phyloP scores from a whole-genome alignment of 2,888 invertebrate genomes.

The Tinea semifulvella region DNA sequence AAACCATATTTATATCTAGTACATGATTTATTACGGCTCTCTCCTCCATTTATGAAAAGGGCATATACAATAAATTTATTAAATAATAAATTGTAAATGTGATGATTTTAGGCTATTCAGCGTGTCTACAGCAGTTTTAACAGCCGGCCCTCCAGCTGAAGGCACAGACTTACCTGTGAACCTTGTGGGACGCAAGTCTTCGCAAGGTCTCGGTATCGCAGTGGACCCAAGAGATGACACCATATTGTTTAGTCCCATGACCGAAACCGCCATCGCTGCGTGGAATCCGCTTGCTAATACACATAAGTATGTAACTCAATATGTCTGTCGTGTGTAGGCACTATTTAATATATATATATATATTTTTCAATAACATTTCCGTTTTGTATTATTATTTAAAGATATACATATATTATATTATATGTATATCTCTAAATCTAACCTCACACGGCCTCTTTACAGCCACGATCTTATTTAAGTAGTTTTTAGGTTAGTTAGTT shows the following conservation, averaged over 20 bases:
- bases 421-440: too few species aligned
- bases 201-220: constrained; percentile 80
- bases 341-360: too few species aligned
- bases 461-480: too few species aligned
- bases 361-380: too few species aligned
- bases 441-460: too few species aligned
- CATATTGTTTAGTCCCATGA: constrained; percentile 79
- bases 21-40: too few species aligned
- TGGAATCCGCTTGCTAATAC: constrained; percentile 80
- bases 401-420: too few species aligned
- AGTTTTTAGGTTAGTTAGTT: too few species aligned
- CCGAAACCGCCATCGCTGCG: constrained; percentile 81
- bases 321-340: too few species aligned
- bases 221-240: constrained; percentile 78
- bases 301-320: constrained; percentile 71
- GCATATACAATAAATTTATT: background rate
- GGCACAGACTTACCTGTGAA: constrained; percentile 78
- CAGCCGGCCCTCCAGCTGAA: constrained; percentile 76
- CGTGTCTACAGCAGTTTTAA: constrained; percentile 76
- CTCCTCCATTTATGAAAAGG: too few species aligned
- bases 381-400: too few species aligned
- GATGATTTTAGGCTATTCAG: constrained; percentile 72
- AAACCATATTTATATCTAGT: too few species aligned
- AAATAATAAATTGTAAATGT: background rate
- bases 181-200: constrained; percentile 83